Evolutionary conservation across 2,888 invertebrate genomes (phyloP), one percentile per base, ranked within the genome.

Genomic region (Pharmacophagus antenor): DNA sequence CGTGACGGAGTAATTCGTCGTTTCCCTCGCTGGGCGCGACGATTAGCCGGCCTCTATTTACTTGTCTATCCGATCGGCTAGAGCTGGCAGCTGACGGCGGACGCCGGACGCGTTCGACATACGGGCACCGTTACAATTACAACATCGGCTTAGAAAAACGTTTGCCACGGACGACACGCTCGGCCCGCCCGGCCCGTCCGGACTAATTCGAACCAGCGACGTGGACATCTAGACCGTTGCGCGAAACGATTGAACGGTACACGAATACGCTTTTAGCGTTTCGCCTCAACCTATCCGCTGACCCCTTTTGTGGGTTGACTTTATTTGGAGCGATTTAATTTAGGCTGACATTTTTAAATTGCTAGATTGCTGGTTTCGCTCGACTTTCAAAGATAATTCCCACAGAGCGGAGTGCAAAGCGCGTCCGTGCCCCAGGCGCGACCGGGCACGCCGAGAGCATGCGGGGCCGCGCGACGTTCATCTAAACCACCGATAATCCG

Each of bases 21-120:
- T 90, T 90, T 89, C 89, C 86, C 85, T 80, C 70, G 80, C 67
- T 80, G 76, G 83, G 81, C 80, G 84, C 87, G 88, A 88, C 89
- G 88, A 89, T 90, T 90, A 89, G 82, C 77, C 79, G 71, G 79
- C 80, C 84, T 85, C 89, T 86, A 90, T 90, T 90, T 90, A 88
- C 81, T 88, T 89, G 89, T 90, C 89, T 80, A 80, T 87, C 86
- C 73, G 73, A 71, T 73, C 69, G 68, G 72, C 76, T 73, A 70
- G 80, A 85, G 79, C 81, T 85, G 89, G 86, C 89, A 89, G 87
- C 88, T 88, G 88, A 85, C 88, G 77, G 71, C 72, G 72, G 73
- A 83, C 88, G 77, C 72, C 72, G 72, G 73, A 83, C 85, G 85
- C 81, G 82, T 76, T 78, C 74, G 82, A 74, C 80, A 80, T 83